These are phyloP conservation scores for Anguilla rostrata DNA, from an alignment of 2,113 vertebrate genomes.

Conservation along the genomic window DNA sequence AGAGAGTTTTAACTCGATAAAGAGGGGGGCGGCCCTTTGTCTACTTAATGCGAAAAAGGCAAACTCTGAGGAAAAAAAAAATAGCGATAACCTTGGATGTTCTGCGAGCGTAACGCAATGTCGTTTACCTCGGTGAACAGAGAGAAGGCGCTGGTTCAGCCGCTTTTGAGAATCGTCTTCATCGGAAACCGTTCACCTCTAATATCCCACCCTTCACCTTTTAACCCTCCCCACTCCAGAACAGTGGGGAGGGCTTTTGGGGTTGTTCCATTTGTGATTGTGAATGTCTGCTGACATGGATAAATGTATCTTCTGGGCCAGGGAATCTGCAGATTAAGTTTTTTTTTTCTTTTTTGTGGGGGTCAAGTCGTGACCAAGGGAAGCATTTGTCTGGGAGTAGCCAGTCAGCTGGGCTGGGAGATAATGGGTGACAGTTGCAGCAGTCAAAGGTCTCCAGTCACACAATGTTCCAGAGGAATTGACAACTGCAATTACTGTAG, in stretches of 20 bases:
- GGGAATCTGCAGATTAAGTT: neutral
- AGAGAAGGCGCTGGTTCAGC: neutral
- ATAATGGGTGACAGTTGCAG: too few relatives aligned
- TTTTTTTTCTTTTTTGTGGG: too few relatives aligned
- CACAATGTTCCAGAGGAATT: too few relatives aligned
- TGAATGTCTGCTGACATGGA: neutral
- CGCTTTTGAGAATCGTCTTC: too few relatives aligned
- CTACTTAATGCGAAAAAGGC: neutral
- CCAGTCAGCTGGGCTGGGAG: too few relatives aligned
- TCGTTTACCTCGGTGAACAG: neutral
- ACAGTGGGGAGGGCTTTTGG: neutral
- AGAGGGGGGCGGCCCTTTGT: neutral
- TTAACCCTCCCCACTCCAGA: neutral
- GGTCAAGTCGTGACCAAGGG: too few relatives aligned
- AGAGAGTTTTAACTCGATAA: too few relatives aligned
- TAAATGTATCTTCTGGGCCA: conserved; percentile 18
- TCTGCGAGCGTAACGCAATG: neutral
- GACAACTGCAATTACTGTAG: too few relatives aligned
- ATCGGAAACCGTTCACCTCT: too few relatives aligned
- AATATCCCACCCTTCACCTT: too few relatives aligned
- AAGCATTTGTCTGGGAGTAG: too few relatives aligned
- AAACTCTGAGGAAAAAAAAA: neutral
- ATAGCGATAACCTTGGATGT: neutral
- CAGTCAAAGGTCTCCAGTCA: too few relatives aligned
- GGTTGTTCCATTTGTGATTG: neutral